Conservation (phyloP, 1,140 invertebrate genomes). For the Caenorhabditis briggsae region DNA sequence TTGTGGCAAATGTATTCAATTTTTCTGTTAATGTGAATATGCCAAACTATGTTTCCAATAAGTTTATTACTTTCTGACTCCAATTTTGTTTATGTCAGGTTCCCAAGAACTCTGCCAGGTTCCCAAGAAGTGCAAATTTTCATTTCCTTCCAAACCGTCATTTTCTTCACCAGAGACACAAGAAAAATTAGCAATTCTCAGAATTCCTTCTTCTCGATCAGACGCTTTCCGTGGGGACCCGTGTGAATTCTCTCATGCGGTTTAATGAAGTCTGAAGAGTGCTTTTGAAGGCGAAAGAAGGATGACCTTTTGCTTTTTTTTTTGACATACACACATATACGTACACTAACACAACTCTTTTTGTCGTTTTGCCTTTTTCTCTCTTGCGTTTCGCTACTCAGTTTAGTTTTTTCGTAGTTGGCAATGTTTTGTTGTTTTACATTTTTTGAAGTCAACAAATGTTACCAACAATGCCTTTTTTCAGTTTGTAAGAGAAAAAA, state of each 20-base stretch:
- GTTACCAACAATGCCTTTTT: too few relatives aligned
- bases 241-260: background rate
- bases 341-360: background rate
- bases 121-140: too few relatives aligned
- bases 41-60: too few relatives aligned
- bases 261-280: constrained; percentile 40
- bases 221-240: background rate
- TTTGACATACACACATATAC: constrained; percentile 27
- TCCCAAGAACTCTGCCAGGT: too few relatives aligned
- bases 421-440: background rate
- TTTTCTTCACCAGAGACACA: too few relatives aligned
- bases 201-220: background rate
- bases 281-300: constrained; percentile 2
- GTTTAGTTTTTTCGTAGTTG: background rate
- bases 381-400: background rate
- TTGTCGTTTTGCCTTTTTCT: background rate
- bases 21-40: too few relatives aligned
- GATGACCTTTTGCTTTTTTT: constrained; percentile 43
- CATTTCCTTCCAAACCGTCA: too few relatives aligned
- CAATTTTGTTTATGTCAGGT: background rate
- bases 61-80: too few relatives aligned
- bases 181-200: background rate
- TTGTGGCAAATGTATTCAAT: too few relatives aligned
- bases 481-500: too few relatives aligned
- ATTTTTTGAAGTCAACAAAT: too few relatives aligned